These are phyloP conservation scores for Microplitis manilae DNA, from an alignment of 2,888 invertebrate genomes.

Conservation along the genomic window DNA sequence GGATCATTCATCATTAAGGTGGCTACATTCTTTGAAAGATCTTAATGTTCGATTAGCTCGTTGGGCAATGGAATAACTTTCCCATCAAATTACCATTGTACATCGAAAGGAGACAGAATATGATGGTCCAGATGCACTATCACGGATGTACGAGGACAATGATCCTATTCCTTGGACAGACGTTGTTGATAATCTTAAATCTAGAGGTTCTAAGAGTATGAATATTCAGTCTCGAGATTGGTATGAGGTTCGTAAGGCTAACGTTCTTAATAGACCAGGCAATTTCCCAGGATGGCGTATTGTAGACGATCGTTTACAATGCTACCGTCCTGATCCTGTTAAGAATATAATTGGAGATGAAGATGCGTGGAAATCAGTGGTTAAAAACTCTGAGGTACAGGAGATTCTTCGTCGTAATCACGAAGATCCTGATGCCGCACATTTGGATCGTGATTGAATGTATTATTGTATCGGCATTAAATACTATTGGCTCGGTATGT, in stretches of 20 bases:
- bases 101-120: conserved; percentile 34
- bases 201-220: too few species aligned
- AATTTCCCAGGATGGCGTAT: too few species aligned
- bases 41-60: conserved; percentile 37
- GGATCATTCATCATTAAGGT: conserved; percentile 52
- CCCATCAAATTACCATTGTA: conserved; percentile 33
- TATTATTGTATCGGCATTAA: background rate
- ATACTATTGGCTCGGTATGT: background rate
- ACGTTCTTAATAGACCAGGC: too few species aligned
- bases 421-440: background rate
- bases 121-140: conserved; percentile 8
- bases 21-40: conserved; percentile 50
- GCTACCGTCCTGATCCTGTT: too few species aligned
- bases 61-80: conserved; percentile 37
- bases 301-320: too few species aligned
- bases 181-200: background rate
- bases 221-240: too few species aligned
- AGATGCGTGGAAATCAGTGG: too few species aligned
- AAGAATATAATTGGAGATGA: too few species aligned
- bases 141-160: conserved; percentile 33
- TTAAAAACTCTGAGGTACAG: background rate
- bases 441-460: background rate
- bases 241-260: too few species aligned
- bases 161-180: background rate
- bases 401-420: background rate